Evolutionary conservation across 2,113 vertebrate genomes (phyloP).

Genomic region (Sceloporus undulatus): DNA sequence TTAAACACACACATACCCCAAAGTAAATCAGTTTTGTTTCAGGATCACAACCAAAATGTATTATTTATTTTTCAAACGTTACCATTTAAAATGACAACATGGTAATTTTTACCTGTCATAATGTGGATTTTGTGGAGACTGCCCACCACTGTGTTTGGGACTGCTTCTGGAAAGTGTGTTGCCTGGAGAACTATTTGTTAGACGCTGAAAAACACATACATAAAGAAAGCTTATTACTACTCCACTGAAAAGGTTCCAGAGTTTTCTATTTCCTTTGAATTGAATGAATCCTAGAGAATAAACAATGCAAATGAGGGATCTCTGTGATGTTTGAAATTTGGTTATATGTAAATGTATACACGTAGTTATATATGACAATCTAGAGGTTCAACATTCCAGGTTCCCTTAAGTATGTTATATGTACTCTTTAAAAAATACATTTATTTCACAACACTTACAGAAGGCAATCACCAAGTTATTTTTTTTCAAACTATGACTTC

Average conservation of each 20-base stretch:
- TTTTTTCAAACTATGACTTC: no score
- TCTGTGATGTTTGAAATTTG: background rate
- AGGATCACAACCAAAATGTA: background rate
- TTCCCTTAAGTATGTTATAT: no score
- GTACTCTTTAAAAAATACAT: no score
- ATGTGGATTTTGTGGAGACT: constrained; percentile 77
- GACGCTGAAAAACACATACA: constrained; percentile 80
- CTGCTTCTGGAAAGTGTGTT: constrained; percentile 83
- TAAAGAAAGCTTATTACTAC: background rate
- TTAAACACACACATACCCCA: no score
- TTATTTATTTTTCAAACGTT: background rate
- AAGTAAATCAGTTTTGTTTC: background rate
- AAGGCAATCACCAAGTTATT: no score
- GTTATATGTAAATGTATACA: no score
- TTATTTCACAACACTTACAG: no score
- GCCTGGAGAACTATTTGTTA: constrained; percentile 79
- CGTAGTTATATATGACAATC: no score
- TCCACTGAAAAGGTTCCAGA: no score
- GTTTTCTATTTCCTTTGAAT: background rate
- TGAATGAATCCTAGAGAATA: background rate
- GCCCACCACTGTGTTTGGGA: constrained; percentile 81
- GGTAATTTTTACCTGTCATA: constrained; percentile 85
- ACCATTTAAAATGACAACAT: constrained; percentile 19
- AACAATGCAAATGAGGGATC: background rate
- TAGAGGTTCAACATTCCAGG: no score